Conservation (phyloP, 2,888 invertebrate species). For the Muscina levida region DNA sequence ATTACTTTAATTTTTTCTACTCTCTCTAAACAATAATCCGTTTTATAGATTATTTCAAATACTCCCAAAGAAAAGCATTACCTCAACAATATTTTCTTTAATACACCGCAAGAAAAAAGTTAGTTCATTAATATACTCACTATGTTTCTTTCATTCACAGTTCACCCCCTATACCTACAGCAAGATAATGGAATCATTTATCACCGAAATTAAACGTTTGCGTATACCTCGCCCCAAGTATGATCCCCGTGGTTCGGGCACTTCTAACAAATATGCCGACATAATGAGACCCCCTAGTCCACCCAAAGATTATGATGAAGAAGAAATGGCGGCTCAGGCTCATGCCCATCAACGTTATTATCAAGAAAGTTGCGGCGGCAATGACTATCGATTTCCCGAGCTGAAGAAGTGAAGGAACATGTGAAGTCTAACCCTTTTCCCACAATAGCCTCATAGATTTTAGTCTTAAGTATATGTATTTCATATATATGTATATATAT, state of each 20-base stretch:
- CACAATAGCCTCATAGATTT: too few relatives aligned
- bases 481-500: not conserved
- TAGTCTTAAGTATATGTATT: too few relatives aligned
- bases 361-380: slow-evolving; percentile 83
- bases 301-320: slow-evolving; percentile 88
- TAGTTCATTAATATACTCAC: not conserved
- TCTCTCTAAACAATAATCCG: too few relatives aligned
- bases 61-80: too few relatives aligned
- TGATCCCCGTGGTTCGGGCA: slow-evolving; percentile 79
- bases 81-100: too few relatives aligned
- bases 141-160: slow-evolving; percentile 10
- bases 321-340: slow-evolving; percentile 75
- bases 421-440: not conserved
- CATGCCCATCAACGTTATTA: slow-evolving; percentile 62
- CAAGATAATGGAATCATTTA: slow-evolving; percentile 88
- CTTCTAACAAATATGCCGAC: slow-evolving; percentile 73
- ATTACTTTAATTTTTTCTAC: too few relatives aligned
- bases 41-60: too few relatives aligned
- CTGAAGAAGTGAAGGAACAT: slow-evolving; percentile 84
- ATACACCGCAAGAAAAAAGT: slow-evolving; percentile 11
- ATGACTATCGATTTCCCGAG: slow-evolving; percentile 83
- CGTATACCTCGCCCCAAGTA: slow-evolving; percentile 93
- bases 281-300: slow-evolving; percentile 85
- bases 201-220: slow-evolving; percentile 90
- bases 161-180: too few relatives aligned